Percentiles rank a stretch among this genome's conserved stretches.
Evolutionary conservation across 1,140 invertebrate genomes (phyloP).

Genomic region (Aphaenogaster ashmeadi): DNA sequence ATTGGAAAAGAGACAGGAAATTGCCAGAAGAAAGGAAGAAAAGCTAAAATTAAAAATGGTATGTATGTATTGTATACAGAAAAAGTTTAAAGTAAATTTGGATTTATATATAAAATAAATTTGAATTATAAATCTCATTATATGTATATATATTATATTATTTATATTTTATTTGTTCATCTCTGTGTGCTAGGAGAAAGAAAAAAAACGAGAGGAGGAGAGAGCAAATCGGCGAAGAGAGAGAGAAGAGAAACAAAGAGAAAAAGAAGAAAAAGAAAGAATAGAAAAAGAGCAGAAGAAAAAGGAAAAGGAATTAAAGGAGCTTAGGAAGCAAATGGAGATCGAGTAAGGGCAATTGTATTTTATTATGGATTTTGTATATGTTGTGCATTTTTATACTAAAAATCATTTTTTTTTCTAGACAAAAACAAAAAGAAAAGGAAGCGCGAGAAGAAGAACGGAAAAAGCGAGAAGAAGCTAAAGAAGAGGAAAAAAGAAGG

Average conservation of each 20-base stretch:
- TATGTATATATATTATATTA: slow-evolving; percentile 17
- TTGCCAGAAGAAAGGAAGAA: slow-evolving; percentile 87
- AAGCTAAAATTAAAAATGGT: slow-evolving; percentile 87
- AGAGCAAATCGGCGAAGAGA: slow-evolving; percentile 71
- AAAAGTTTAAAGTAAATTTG: slow-evolving; percentile 21
- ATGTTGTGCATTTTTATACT: slow-evolving; percentile 20
- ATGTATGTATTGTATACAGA: slow-evolving; percentile 79
- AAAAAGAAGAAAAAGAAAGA: slow-evolving; percentile 86
- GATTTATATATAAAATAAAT: slow-evolving; percentile 31
- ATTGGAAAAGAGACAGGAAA: slow-evolving; percentile 85
- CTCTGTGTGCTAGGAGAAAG: slow-evolving; percentile 86
- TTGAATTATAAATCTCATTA: slow-evolving; percentile 7
- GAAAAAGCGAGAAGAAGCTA: slow-evolving; percentile 89
- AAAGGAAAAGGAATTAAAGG: slow-evolving; percentile 85
- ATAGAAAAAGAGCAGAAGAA: slow-evolving; percentile 84
- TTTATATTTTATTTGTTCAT: slow-evolving; percentile 12
- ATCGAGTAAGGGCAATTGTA: slow-evolving; percentile 76
- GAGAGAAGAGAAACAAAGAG: slow-evolving; percentile 83
- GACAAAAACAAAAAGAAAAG: slow-evolving; percentile 84
- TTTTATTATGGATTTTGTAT: not conserved
- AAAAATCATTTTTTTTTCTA: slow-evolving; percentile 68
- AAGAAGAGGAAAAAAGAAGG: slow-evolving; percentile 88
- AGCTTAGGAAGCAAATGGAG: slow-evolving; percentile 86
- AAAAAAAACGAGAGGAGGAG: slow-evolving; percentile 85
- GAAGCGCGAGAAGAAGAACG: slow-evolving; percentile 84